Evolutionary conservation across 2,888 invertebrate species (phyloP), one percentile per base, ranked within the genome.

Genomic region (Nesidiocoris tenuis): DNA sequence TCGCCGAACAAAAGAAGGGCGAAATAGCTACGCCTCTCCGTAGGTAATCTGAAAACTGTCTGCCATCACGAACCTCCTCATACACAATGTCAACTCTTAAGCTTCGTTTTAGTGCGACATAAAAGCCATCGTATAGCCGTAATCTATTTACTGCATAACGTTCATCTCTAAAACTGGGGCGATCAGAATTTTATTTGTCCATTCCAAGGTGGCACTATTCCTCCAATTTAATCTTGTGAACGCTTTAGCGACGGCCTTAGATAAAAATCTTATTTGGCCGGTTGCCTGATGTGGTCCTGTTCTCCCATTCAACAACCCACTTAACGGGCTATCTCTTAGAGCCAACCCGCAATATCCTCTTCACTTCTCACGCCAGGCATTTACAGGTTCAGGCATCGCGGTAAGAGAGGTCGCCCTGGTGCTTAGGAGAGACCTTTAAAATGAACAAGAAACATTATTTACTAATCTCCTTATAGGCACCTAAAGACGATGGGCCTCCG

Each of bases 271-370:
- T 70, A 70, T 59, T 70, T 70, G 70, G 70, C 70, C 61, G 70
- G 23, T 57, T 70, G 70, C 70, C 70, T 61, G 61, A 22, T 59
- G 70, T 19, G 61, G 57, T 70, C 70, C 59, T 59, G 70, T 23
- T 70, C 57, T 23, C 70, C 39, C 70, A 70, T 70, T 70, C 70
- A 70, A 70, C 70, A 70, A 59, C 70, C 70, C 70, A 70, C 70
- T 70, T 70, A 70, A 61, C 57, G 17, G 61, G 19, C 70, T 59
- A 70, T 70, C 67, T 67, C n/a, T 3, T 39, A 12, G 39, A 39
- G 39, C 39, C 39, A 3, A 39, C 39, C 39, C 39, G 12, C 39
- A 39, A 39, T 39, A 3, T 55, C 67, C 56, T 24, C 39, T 24
- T 2, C 70, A 21, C 70, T n/a, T 23, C 59, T n/a, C 9, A 18